Conservation (phyloP, 1,140 invertebrate genomes). For the Drosophila busckii region DNA sequence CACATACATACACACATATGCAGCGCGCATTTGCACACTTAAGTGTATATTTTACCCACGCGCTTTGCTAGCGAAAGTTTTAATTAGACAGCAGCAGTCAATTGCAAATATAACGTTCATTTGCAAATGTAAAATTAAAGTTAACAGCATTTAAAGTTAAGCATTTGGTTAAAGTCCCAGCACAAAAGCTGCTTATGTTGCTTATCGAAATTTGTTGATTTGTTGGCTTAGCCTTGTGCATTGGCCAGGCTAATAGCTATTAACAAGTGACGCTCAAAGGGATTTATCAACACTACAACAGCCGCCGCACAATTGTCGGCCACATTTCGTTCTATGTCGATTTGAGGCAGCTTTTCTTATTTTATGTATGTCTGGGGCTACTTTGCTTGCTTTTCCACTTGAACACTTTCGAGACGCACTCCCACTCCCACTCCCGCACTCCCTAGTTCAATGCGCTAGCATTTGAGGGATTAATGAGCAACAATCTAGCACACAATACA, state of each 20-base stretch:
- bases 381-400: slow-evolving; percentile 57
- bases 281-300: slow-evolving; percentile 70
- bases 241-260: slow-evolving; percentile 32
- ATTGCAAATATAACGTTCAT: slow-evolving; percentile 63
- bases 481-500: slow-evolving; percentile 66
- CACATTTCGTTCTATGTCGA: slow-evolving; percentile 19
- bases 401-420: no score
- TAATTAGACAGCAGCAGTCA: slow-evolving; percentile 72
- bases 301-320: slow-evolving; percentile 60
- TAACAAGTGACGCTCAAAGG: slow-evolving; percentile 68
- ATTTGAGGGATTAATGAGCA: slow-evolving; percentile 74
- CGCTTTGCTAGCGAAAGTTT: slow-evolving; percentile 51
- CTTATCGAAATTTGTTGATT: slow-evolving; percentile 77
- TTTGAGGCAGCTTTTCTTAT: slow-evolving; percentile 1
- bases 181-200: slow-evolving; percentile 59
- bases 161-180: neutral
- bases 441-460: slow-evolving; percentile 50
- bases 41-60: slow-evolving; percentile 1
- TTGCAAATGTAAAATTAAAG: slow-evolving; percentile 54
- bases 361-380: slow-evolving; percentile 24
- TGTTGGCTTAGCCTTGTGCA: slow-evolving; percentile 45
- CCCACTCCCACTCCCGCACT: no score
- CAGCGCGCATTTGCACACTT: neutral
- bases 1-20: slow-evolving; percentile 16
- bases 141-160: slow-evolving; percentile 27